Evolutionary conservation across 2,888 invertebrate genomes (phyloP).

Genomic region (Cataglyphis albicans): DNA sequence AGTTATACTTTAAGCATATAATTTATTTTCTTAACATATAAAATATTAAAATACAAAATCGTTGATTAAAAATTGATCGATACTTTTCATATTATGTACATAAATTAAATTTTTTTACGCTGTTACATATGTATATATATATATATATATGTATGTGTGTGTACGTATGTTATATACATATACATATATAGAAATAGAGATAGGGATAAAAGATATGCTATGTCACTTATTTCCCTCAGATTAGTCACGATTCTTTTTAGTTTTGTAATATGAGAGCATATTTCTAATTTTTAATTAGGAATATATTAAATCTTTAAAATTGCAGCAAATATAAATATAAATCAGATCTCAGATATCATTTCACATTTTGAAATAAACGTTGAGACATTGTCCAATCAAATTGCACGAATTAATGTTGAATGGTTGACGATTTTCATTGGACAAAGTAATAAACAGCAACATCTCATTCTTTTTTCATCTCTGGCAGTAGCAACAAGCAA

Average conservation of each 20-base stretch:
- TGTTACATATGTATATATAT: too few relatives aligned
- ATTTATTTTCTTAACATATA: not conserved
- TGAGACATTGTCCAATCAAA: not conserved
- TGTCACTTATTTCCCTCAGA: too few relatives aligned
- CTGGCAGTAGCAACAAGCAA: slow-evolving; percentile 70
- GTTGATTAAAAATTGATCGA: not conserved
- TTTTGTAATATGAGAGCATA: not conserved
- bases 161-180: too few relatives aligned
- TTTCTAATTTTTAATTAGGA: not conserved
- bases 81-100: not conserved
- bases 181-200: too few relatives aligned
- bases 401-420: not conserved
- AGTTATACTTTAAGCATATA: not conserved
- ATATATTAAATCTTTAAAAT: too few relatives aligned
- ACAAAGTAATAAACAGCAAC: slow-evolving; percentile 54
- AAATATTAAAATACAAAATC: not conserved
- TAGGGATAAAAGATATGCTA: not conserved
- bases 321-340: not conserved
- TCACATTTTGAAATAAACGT: not conserved
- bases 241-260: too few relatives aligned
- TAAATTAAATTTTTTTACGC: not conserved
- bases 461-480: slow-evolving; percentile 62
- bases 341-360: not conserved
- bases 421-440: slow-evolving; percentile 58
- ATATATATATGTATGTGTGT: too few relatives aligned